A percentile compares a stretch with the other conserved stretches of the same genome.
These are phyloP conservation scores for Geotrupes spiniger DNA, from an alignment of 2,888 invertebrate species.

Conservation along the genomic window DNA sequence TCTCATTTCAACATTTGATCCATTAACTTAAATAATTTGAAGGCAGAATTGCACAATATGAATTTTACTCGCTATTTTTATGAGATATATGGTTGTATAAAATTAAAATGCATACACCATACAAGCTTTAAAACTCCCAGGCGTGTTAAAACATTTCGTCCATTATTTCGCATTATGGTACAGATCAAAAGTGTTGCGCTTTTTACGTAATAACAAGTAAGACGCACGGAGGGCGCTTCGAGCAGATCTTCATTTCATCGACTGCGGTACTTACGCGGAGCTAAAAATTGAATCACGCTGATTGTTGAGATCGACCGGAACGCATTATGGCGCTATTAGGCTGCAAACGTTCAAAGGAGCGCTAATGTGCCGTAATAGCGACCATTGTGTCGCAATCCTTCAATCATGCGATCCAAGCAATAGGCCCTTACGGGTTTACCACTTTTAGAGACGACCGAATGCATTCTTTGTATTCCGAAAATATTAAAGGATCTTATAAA, in stretches of 20 bases:
- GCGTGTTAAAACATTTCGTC: no score
- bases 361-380: conserved; percentile 48
- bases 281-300: conserved; percentile 48
- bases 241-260: conserved; percentile 12
- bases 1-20: no score
- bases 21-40: no score
- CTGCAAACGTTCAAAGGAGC: conserved; percentile 48
- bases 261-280: conserved; percentile 35
- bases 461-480: neutral
- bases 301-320: conserved; percentile 48
- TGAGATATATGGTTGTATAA: no score
- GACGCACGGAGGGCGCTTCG: conserved; percentile 7
- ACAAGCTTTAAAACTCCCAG: no score
- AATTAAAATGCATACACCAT: no score
- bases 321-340: conserved; percentile 47
- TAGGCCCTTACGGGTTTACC: conserved; percentile 37
- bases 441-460: neutral
- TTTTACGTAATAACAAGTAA: no score
- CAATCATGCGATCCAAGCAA: conserved; percentile 44
- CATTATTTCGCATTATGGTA: no score
- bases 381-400: conserved; percentile 47
- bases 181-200: no score
- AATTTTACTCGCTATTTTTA: no score
- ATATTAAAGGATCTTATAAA: neutral
- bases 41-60: no score